Evolutionary conservation across 2,113 vertebrate genomes (phyloP), one percentile per base, ranked within the genome.

Genomic region (Dasypus novemcinctus): DNA sequence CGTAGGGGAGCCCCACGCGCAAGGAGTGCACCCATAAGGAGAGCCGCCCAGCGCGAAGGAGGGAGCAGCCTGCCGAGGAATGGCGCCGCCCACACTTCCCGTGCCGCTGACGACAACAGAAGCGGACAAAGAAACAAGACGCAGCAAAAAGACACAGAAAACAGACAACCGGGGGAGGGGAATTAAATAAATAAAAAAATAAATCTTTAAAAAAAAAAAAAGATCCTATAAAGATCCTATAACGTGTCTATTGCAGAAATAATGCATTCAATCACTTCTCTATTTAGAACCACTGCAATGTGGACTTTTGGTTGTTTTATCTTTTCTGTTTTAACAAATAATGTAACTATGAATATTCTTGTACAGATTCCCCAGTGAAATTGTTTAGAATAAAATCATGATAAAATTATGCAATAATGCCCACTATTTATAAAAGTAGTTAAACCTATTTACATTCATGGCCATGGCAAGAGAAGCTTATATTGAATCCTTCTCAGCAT

Each of bases 221-320:
- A n/a, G n/a, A n/a, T n/a, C n/a, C n/a, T n/a, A n/a, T n/a, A n/a
- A 52, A 52, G 84, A 87, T 61, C 25, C 0, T 5, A 43, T 61
- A 11, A 33, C 25, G 27, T 76, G 25, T 61, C 5, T 85, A 4
- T 41, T 76, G 29, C 23, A 72, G 21, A 89, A 59, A 69, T 59
- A 52, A 76, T 38, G 6, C 43, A 36, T 79, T 71, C 33, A 69
- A 14, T 41, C 71, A 72, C 3, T 13, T 61, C 25, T 86, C 36
- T 21, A 57, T 31, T 5, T 2, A 52, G 10, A 0, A 5, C 11
- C 25, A 54, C 0, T 54, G 5, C 2, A 63, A 20, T 63, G 29
- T 46, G 46, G 4, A 93, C 11, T 80, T 66, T 72, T 18, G 27
- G 15, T 52, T 61, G 6, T 36, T 52, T 92, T 75, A 59, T 3